Evolutionary conservation across 2,797 vertebrate genomes (phyloP).

Genomic region (Bryconaethiops microstoma): DNA sequence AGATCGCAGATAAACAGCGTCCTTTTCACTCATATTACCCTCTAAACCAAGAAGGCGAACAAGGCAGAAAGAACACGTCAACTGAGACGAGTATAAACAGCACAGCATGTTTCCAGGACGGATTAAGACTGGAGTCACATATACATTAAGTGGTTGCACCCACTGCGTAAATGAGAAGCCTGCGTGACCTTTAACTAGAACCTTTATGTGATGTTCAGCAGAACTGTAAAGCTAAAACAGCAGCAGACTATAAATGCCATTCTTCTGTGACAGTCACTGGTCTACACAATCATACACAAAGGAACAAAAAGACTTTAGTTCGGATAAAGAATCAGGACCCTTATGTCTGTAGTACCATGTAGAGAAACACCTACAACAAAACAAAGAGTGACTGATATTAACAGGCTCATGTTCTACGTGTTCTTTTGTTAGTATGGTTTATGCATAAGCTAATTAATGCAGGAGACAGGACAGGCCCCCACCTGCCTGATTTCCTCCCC

Average conservation of each 20-base stretch:
- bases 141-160: not conserved
- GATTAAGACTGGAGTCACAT: not conserved
- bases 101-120: not conserved
- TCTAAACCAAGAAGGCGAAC: not conserved
- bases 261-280: not conserved
- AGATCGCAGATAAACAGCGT: not conserved
- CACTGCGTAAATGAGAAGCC: not conserved
- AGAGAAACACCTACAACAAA: not conserved
- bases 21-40: not conserved
- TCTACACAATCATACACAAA: not conserved
- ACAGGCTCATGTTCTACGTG: no score
- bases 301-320: not conserved
- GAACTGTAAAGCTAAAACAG: constrained; percentile 7
- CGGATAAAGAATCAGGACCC: not conserved
- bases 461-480: no score
- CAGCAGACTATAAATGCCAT: not conserved
- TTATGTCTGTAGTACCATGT: not conserved
- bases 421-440: no score
- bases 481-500: no score
- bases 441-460: no score
- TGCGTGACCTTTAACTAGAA: not conserved
- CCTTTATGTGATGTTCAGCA: not conserved
- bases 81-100: not conserved
- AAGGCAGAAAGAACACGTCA: not conserved
- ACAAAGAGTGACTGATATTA: no score